Evolutionary conservation across 92 coral and sea anemone species (phyloP), one percentile per base, ranked within the genome.

Genomic region (Plumapathes pennacea): DNA sequence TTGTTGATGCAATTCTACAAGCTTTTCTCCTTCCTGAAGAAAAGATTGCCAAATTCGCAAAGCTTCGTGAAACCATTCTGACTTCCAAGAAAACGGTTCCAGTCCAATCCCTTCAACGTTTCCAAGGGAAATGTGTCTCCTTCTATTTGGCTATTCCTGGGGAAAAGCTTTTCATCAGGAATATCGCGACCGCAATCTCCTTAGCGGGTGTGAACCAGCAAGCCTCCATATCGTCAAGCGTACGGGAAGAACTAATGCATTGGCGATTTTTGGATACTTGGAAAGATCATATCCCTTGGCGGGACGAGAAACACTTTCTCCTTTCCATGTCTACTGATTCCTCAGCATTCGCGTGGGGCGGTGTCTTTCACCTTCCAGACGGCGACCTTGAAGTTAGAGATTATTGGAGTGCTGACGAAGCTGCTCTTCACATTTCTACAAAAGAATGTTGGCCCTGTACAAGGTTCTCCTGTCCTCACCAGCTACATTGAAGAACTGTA

Each of bases 121-220:
- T 74, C 40, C 67, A 76, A 28, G 81, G 86, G 4, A 80, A 80
- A 36, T 36, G 50, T 1, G 63, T 71, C 10, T 79, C 80, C 6
- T 80, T 80, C 25, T 71, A 71, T 55, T 34, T 80, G 51, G 86
- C 81, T 11, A 45, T 72, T 15, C 81, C 71, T 2, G 80, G 67
- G 12, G 71, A 70, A 33, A 63, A 72, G 25, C 27, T 80, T 23
- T 72, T 71, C 28, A 48, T 46, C 4, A 69, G 70, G 10, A 69
- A 72, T 24, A 34, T 49, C 5, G 47, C 62, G 12, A 48, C 50
- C 19, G 65, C 80, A 6, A 60, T 71, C 14, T 54, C 80, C 23
- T 25, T 12, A 14, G 69, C 69, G 2, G 15, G 11, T 1, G 27
- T 5, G 14, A 61, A 28, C 13, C 24, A 20, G 2, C 41, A 24